These are phyloP conservation scores for Athalia cordata DNA, from an alignment of 2,888 invertebrate genomes.

Conservation along the genomic window DNA sequence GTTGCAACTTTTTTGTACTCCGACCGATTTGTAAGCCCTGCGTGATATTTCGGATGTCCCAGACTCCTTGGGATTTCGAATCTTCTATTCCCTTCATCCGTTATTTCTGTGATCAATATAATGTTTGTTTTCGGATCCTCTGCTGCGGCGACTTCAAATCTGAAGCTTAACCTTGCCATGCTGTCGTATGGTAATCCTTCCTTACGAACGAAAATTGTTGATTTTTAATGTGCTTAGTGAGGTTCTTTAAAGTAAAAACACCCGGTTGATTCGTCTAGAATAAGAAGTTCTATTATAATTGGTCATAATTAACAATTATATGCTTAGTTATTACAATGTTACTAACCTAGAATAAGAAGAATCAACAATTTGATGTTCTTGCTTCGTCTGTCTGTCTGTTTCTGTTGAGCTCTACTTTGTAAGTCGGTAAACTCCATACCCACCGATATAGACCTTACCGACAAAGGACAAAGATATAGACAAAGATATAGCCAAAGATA, in stretches of 20 bases:
- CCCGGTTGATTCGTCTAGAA: conserved; percentile 3
- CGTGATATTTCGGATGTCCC: neutral
- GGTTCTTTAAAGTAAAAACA: neutral
- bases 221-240: neutral
- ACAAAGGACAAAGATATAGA: neutral
- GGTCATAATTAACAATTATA: too few relatives aligned
- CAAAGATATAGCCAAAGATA: conserved; percentile 9
- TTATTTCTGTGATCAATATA: neutral
- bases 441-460: too few relatives aligned
- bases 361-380: neutral
- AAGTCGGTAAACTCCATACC: too few relatives aligned
- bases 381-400: too few relatives aligned
- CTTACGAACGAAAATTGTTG: neutral
- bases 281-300: too few relatives aligned
- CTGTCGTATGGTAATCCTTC: neutral
- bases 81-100: neutral
- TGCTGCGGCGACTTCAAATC: conserved; percentile 1
- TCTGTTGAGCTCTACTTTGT: too few relatives aligned
- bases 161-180: neutral
- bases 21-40: neutral
- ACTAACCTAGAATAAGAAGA: too few relatives aligned
- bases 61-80: neutral
- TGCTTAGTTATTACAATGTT: too few relatives aligned
- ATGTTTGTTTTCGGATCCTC: conserved; percentile 13
- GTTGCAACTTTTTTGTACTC: conserved; percentile 25